Base-by-base conservation (phyloP, 2,113 vertebrate genomes). In the Etheostoma spectabile region DNA sequence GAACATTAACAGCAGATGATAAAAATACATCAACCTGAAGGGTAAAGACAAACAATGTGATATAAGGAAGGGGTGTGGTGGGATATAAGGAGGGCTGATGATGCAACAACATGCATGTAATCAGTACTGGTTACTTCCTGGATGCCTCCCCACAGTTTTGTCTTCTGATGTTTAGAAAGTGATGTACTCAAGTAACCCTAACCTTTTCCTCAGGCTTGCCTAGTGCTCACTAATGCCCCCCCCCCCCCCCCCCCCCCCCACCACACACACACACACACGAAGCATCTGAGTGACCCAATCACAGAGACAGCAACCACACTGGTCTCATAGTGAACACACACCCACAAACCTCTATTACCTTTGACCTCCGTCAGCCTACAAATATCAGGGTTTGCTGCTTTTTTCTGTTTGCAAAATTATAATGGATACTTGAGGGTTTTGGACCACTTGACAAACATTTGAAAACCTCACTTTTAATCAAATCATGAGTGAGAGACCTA, bases 1-100 rank as follows among this genome's bases (percentile, higher is more conserved):
- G 63, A 74, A 62, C 80, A 68, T 55, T 30, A 69, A 79, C 65
- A 79, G 45, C 68, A 62, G 76, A 59, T 67, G 69, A 74, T 11
- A 55, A 57, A 80, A 73, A 70, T 38, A 21, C 21, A 64, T 52
- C 42, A 67, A 68, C 21, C 48, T 48, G 45, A 59, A 51, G 27
- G 76, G 33, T 27, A 12, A 79, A 76, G 63, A 70, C 77, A 91
- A 90, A 90, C 74, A 89, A 80, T 67, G 70, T 83, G 86, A 83
- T 62, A 83, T 68, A 80, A 77, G 11, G 2, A 65, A 69, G 63
- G 59, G 61, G 53, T 6, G 77, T 38, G 60, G 51, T 27, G 61
- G 42, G 3, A 30, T 21, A n/a, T 49, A 74, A 21, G 21, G 78
- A 64, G 51, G 71, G 35, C 49, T 55, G 46, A 45, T 67, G 68